These are phyloP conservation scores for Myotis brandtii DNA, from an alignment of 2,113 vertebrate genomes.

Conservation along the genomic window DNA sequence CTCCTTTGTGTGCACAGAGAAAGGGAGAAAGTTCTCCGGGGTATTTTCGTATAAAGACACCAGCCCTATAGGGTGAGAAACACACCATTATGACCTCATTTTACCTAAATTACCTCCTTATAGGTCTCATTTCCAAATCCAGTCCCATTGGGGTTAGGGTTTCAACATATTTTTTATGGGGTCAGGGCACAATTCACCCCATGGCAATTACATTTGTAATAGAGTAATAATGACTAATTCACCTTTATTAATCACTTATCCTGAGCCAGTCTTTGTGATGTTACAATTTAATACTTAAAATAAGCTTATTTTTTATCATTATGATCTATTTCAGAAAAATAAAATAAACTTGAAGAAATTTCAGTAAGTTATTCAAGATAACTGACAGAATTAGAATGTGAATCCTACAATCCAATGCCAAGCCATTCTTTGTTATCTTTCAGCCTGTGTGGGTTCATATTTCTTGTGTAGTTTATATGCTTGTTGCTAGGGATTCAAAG, in stretches of 20 bases:
- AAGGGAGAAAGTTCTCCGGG: background rate
- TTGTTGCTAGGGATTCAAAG: background rate
- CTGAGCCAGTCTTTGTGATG: background rate
- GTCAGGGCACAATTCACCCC: background rate
- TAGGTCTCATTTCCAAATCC: background rate
- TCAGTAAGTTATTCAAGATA: background rate
- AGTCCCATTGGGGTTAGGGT: background rate
- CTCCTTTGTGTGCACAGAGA: background rate
- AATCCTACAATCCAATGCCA: background rate
- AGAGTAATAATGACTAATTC: background rate
- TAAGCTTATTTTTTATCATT: background rate
- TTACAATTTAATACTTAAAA: background rate
- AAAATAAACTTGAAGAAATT: background rate
- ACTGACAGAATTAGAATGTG: background rate
- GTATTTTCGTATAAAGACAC: background rate
- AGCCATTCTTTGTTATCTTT: background rate
- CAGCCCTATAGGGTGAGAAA: background rate
- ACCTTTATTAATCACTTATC: background rate
- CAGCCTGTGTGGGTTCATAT: background rate
- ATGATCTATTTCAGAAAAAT: conserved; percentile 19
- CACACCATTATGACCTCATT: background rate
- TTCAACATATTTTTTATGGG: background rate
- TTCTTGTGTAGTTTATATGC: background rate
- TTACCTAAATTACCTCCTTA: background rate
- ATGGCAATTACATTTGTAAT: background rate